Conservation (phyloP, 2,888 invertebrate species). For the Blastobasis adustella region DNA sequence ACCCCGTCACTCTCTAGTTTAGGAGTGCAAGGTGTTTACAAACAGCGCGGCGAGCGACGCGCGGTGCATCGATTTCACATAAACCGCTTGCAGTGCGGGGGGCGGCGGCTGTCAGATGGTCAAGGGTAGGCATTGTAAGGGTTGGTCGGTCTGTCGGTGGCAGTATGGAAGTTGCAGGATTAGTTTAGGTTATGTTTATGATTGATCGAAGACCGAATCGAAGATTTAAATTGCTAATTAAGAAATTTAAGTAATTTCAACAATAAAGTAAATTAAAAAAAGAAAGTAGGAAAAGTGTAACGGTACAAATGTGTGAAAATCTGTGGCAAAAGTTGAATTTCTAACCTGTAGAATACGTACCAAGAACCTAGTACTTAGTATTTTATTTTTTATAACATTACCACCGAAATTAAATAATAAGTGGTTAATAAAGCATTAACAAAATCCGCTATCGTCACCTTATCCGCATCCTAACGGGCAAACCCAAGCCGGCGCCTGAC, state of each 20-base stretch:
- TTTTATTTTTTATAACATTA: no score
- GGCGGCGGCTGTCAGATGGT: no score
- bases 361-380: not conserved
- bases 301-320: no score
- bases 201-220: not conserved
- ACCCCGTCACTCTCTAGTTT: not conserved
- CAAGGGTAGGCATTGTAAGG: no score
- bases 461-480: no score
- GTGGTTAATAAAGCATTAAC: no score
- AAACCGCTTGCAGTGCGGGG: slow-evolving; percentile 32
- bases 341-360: not conserved
- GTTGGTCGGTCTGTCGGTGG: not conserved
- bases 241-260: not conserved
- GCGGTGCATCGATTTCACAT: slow-evolving; percentile 70
- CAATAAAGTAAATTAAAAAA: not conserved
- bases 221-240: not conserved
- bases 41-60: slow-evolving; percentile 35
- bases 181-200: not conserved
- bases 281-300: no score
- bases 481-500: slow-evolving; percentile 29
- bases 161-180: not conserved
- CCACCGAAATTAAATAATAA: no score
- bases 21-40: slow-evolving; percentile 61
- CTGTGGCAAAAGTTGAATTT: no score
- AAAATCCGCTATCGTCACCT: no score